Evolutionary conservation across 2,888 invertebrate genomes (phyloP), one percentile per base, ranked within the genome.

Genomic region (Spodoptera picta): DNA sequence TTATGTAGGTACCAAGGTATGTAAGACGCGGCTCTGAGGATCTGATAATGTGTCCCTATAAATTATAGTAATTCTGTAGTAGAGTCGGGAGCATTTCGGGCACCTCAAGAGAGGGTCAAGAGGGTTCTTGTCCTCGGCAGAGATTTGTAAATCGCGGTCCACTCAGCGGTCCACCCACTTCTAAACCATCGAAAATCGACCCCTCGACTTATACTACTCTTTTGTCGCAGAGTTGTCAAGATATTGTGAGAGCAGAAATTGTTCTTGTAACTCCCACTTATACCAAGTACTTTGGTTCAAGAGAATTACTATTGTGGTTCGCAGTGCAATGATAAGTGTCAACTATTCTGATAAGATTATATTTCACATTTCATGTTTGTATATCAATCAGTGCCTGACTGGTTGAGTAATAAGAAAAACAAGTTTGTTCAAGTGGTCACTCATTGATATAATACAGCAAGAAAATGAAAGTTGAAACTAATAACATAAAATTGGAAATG

Each of bases 131-230:
- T 89, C 89, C 88, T 80, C 85, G 73, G 84, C 84, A 79, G 86
- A 88, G 87, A 89, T 90, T 88, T 88, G 87, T 89, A 89, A 91
- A 91, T 89, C 87, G 90, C 83, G 89, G 89, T 87, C 86, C 86
- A 82, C 87, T 87, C 82, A 63, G 66, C 65, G 73, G 80, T 80
- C 83, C 84, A 84, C 78, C 85, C 82, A 82, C 85, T 86, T 85
- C 83, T 83, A 58, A 83, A 85, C 80, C 80, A 80, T 81, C 84
- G 83, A 73, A 65, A 70, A 62, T 81, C 80, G 69, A 64, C 80
- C 65, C 64, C 68, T 66, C 65, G 80, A 79, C 75, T 79, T 73
- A 51, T 69, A 55, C 78, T 77, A 77, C 75, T 81, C 87, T 85
- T 84, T 88, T 88, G 86, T 88, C 82, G 85, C 66, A 66, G 55